Conservation (phyloP, 2,888 invertebrate species). For the Autographa pulchrina region DNA sequence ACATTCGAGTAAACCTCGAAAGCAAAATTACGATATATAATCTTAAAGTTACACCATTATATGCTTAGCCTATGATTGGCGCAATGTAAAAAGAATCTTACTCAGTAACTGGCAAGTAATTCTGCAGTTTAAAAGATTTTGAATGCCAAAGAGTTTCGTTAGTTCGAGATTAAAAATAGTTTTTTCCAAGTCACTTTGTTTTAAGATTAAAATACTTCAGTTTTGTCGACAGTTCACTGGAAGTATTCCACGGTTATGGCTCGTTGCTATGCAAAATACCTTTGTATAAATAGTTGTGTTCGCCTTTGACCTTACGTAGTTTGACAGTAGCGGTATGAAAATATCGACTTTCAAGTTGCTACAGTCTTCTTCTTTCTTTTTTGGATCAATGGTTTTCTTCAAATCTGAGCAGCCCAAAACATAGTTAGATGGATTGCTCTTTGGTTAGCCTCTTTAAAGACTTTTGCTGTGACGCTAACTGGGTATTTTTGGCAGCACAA, state of each 20-base stretch:
- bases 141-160: slow-evolving; percentile 33
- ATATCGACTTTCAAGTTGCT: no score
- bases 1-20: background rate
- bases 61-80: background rate
- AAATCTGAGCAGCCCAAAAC: no score
- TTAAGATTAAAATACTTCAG: slow-evolving; percentile 46
- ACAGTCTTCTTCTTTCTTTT: no score
- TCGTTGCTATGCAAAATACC: slow-evolving; percentile 1
- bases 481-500: no score
- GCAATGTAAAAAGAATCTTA: background rate
- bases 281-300: background rate
- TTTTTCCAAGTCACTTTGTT: slow-evolving; percentile 21
- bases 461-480: no score
- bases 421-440: no score
- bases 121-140: slow-evolving; percentile 36
- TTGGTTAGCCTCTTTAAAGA: no score
- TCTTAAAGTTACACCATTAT: background rate
- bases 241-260: background rate
- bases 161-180: slow-evolving; percentile 50
- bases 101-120: slow-evolving; percentile 14
- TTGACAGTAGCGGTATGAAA: background rate
- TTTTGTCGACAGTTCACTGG: slow-evolving; percentile 11
- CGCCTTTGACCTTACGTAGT: background rate
- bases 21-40: background rate
- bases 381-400: no score